phyloP scores from a whole-genome alignment of 2,888 invertebrate genomes.

The Xestoiulus laeticollis region DNA sequence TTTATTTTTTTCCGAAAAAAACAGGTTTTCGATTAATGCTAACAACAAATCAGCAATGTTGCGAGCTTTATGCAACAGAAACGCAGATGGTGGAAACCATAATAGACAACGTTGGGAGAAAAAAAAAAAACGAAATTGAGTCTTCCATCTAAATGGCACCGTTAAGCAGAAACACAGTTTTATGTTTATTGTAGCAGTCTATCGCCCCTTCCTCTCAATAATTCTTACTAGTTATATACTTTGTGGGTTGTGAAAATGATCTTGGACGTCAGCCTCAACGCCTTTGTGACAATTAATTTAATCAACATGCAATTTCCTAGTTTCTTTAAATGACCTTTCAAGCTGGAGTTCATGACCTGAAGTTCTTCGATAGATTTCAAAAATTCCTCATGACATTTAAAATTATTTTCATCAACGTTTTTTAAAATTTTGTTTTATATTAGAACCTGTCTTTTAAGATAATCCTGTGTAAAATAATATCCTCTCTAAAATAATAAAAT shows the following conservation, averaged over 20 bases:
- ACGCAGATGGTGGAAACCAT: not conserved
- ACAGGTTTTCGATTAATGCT: not conserved
- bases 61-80: not conserved
- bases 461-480: no score
- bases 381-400: no score
- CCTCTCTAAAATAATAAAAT: no score
- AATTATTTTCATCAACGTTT: no score
- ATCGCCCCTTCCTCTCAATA: not conserved
- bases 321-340: no score
- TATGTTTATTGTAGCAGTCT: slow-evolving; percentile 9
- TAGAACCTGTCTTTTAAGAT: no score
- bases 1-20: not conserved
- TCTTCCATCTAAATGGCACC: slow-evolving; percentile 9
- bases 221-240: not conserved
- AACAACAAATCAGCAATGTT: not conserved
- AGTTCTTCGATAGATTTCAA: no score
- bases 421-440: no score
- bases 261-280: not conserved
- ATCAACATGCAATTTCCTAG: not conserved
- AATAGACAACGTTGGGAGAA: not conserved
- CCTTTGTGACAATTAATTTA: not conserved
- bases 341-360: no score
- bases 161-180: not conserved
- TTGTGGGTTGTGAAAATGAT: not conserved
- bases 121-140: slow-evolving; percentile 6